phyloP scores from a whole-genome alignment of 2,797 vertebrate species.

The Pangasius macronema region DNA sequence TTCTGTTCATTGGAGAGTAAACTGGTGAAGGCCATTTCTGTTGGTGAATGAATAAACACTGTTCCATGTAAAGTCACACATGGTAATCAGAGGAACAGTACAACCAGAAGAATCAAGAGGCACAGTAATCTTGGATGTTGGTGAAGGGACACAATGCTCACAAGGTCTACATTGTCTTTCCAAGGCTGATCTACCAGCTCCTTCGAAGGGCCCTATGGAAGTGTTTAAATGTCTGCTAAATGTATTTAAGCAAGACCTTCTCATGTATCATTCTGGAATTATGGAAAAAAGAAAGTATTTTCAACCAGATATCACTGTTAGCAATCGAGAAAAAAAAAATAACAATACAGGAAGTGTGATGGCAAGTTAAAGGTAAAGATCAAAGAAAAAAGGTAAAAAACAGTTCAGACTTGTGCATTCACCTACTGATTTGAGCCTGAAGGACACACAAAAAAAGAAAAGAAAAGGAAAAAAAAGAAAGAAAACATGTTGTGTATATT shows the following conservation, averaged over 20 bases:
- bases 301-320: constrained; percentile 5
- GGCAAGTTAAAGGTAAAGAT: constrained; percentile 57
- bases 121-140: constrained; percentile 58
- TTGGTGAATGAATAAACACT: constrained; percentile 49
- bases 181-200: constrained; percentile 49
- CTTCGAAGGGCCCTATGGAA: constrained; percentile 38
- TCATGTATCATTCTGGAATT: constrained; percentile 28
- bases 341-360: constrained; percentile 56
- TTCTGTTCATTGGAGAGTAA: constrained; percentile 56
- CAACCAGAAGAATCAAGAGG: constrained; percentile 57
- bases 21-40: constrained; percentile 59
- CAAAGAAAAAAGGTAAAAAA: constrained; percentile 47
- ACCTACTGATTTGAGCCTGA: constrained; percentile 68
- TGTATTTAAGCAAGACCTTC: constrained; percentile 51
- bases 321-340: constrained; percentile 51
- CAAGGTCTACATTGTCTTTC: constrained; percentile 54
- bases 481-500: background rate
- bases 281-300: background rate
- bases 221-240: constrained; percentile 39
- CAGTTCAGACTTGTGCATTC: constrained; percentile 64
- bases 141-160: constrained; percentile 56
- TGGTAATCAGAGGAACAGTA: constrained; percentile 56
- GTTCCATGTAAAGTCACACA: constrained; percentile 46
- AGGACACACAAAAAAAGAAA: constrained; percentile 57
- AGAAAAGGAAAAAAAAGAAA: constrained; percentile 4